Evolutionary conservation across 2,888 invertebrate genomes (phyloP), one percentile per base, ranked within the genome.

Genomic region (Pterobdella sp.): DNA sequence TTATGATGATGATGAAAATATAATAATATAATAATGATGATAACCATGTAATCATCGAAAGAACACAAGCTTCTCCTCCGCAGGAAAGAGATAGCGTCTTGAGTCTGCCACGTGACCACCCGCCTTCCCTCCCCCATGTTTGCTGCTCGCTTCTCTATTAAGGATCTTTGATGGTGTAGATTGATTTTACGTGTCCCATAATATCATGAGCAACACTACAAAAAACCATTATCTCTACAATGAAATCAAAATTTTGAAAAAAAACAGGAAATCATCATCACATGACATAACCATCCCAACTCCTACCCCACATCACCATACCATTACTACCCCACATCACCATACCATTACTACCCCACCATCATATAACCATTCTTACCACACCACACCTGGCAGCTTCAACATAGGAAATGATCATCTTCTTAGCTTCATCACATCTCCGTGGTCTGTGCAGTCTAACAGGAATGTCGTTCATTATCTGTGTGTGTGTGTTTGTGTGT

Each of bases 81-180:
- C 69, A 96, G 84, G 95, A 95, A 96, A 79, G 92, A 92, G 84
- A 96, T 94, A 34, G 94, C 95, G 80, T 96, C 95, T 81, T 96
- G 95, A 0, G 94, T 94, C 86, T 95, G 94, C 96, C 96, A 96
- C 83, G 95, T 96, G 0, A 97, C 95, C 22, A 95, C 91, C 85
- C 96, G 96, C 76, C 96, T 88, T 81, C 94, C 93, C 82, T 95
- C 94, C 0, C 93, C 63, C 31, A n/a, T 35, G 1, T 32, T 32
- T 32, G 63, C 63, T 26, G 52, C 69, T 31, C 71, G 32, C 63
- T 60, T 71, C 52, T 63, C 63, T 2, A 71, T 56, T 1, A 71
- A 36, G 1, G 71, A 71, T 56, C 71, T 71, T 75, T 56, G 35
- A 26, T 3, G 31, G 4, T n/a, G 32, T 67, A 26, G 42, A 29